Evolutionary conservation across 2,888 invertebrate species (phyloP).

Genomic region (Drosophila diplacantha): DNA sequence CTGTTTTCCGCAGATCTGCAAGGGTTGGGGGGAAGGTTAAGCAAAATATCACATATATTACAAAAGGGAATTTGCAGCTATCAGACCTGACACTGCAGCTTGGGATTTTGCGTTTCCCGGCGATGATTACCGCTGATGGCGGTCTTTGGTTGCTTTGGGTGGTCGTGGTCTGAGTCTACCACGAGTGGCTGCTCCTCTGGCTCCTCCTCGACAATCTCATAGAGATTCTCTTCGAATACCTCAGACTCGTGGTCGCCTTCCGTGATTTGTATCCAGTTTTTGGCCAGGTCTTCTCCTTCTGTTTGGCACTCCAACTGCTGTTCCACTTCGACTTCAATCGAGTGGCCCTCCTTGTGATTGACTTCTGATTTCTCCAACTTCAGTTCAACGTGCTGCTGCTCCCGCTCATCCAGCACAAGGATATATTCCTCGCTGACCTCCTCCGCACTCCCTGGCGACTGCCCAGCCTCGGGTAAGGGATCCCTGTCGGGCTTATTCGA

Average conservation of each 20-base stretch:
- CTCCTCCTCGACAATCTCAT: not conserved
- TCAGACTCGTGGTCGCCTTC: no score
- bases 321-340: not conserved
- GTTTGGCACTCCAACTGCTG: slow-evolving; percentile 5
- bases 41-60: no score
- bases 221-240: slow-evolving; percentile 2
- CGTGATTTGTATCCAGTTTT: not conserved
- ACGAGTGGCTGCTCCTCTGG: not conserved
- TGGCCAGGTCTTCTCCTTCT: slow-evolving; percentile 1
- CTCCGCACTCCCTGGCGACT: not conserved
- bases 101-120: slow-evolving; percentile 49
- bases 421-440: not conserved
- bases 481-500: no score
- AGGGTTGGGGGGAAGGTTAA: not conserved
- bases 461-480: no score
- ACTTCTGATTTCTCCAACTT: not conserved
- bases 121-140: slow-evolving; percentile 1
- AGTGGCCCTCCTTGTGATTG: not conserved
- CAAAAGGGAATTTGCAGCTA: not conserved
- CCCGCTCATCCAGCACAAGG: slow-evolving; percentile 1
- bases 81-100: slow-evolving; percentile 62
- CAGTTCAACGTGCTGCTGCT: not conserved
- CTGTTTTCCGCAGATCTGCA: slow-evolving; percentile 72
- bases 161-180: no score
- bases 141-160: no score